phyloP scores from a whole-genome alignment of 1,140 invertebrate species.

The Drosophila subobscura region DNA sequence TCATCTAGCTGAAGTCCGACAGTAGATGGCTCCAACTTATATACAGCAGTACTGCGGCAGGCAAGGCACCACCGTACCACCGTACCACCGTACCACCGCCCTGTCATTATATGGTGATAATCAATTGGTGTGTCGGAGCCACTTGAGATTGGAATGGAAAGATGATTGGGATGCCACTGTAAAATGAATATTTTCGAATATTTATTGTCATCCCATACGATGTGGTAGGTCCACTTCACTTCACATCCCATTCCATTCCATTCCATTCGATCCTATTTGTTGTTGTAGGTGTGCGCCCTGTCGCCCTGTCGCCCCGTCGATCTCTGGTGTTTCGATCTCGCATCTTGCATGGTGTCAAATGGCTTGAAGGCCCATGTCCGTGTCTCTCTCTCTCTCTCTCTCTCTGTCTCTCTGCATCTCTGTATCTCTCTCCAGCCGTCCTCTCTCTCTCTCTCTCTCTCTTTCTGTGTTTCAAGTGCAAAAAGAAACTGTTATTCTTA shows the following conservation, averaged over 20 bases:
- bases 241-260: background rate
- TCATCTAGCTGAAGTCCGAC: no score
- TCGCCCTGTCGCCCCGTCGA: constrained; percentile 62
- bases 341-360: constrained; percentile 64
- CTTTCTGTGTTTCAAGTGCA: constrained; percentile 8
- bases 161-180: constrained; percentile 65
- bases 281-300: constrained; percentile 54
- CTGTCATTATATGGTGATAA: constrained; percentile 43
- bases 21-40: no score
- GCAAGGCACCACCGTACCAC: no score
- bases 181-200: constrained; percentile 69
- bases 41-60: no score
- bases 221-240: constrained; percentile 58
- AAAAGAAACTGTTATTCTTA: constrained; percentile 59
- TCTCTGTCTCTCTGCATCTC: background rate
- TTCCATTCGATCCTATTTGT: background rate
- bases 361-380: constrained; percentile 22
- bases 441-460: constrained; percentile 29
- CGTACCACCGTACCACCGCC: no score
- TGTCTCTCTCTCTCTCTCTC: background rate
- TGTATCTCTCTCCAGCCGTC: no score
- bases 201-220: constrained; percentile 55
- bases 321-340: constrained; percentile 24
- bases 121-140: constrained; percentile 23
- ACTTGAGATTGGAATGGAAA: constrained; percentile 44